These are phyloP conservation scores for Ahaetulla prasina DNA, from an alignment of 2,113 vertebrate species.

Conservation along the genomic window DNA sequence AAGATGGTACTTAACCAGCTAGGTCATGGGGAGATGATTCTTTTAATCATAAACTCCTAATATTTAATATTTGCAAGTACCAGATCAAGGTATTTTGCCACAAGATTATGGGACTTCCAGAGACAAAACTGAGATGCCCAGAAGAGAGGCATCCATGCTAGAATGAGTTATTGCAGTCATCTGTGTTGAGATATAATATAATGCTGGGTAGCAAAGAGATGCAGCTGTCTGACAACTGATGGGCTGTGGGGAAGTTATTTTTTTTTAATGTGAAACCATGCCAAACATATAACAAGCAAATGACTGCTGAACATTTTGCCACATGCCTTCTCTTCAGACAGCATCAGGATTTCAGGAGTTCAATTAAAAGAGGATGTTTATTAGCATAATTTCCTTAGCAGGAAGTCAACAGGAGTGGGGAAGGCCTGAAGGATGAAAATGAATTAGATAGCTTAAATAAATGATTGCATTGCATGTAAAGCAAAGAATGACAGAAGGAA, in stretches of 20 bases:
- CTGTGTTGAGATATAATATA: slow-evolving; percentile 11
- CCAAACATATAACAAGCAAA: slow-evolving; percentile 17
- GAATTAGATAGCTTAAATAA: neutral
- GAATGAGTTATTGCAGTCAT: slow-evolving; percentile 8
- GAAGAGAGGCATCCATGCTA: neutral
- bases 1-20: slow-evolving; percentile 7
- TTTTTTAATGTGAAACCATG: slow-evolving; percentile 11
- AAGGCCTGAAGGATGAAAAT: neutral
- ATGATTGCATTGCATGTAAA: neutral
- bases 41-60: slow-evolving; percentile 5
- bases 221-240: neutral
- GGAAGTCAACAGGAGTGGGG: neutral
- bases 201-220: neutral
- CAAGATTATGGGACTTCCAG: neutral
- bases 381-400: slow-evolving; percentile 17
- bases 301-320: slow-evolving; percentile 15
- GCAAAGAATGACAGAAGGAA: neutral
- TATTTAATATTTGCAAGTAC: slow-evolving; percentile 5
- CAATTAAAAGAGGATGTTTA: slow-evolving; percentile 11
- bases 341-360: neutral
- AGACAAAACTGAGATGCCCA: slow-evolving; percentile 11
- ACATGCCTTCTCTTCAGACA: slow-evolving; percentile 9
- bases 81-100: neutral
- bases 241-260: neutral
- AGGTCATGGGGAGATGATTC: neutral